These are phyloP conservation scores for Xiphorhynchus erythropygius DNA, from an alignment of 2,797 vertebrate genomes.

Conservation along the genomic window DNA sequence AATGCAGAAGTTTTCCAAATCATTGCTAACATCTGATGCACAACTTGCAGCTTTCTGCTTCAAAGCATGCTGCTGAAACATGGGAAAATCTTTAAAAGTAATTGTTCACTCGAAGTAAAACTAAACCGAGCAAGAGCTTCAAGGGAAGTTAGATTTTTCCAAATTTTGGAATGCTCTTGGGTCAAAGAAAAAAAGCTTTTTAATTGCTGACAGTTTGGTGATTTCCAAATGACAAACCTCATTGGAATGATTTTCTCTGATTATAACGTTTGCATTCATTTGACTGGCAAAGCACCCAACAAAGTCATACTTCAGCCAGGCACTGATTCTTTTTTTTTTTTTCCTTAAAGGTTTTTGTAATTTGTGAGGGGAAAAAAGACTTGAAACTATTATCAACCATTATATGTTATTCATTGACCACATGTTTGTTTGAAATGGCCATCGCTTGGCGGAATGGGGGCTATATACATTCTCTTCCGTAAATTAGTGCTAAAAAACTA, in stretches of 20 bases:
- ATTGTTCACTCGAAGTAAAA: conserved; percentile 52
- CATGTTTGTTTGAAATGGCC: conserved; percentile 80
- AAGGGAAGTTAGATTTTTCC: conserved; percentile 63
- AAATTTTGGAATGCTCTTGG: conserved; percentile 66
- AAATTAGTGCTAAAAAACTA: conserved; percentile 75
- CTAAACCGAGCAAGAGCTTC: conserved; percentile 61
- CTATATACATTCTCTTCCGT: conserved; percentile 62
- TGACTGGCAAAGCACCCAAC: conserved; percentile 76
- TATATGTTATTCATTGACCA: conserved; percentile 82
- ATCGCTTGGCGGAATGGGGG: conserved; percentile 65
- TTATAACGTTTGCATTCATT: conserved; percentile 77
- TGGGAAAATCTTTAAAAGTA: conserved; percentile 59
- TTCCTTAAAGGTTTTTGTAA: conserved; percentile 77
- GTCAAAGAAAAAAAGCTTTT: conserved; percentile 78
- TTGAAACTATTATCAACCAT: conserved; percentile 84
- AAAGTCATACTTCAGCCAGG: conserved; percentile 78
- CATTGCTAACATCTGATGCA: background rate
- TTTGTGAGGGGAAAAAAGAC: conserved; percentile 77
- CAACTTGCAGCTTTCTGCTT: conserved; percentile 49
- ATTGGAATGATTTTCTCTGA: conserved; percentile 80
- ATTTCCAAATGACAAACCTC: conserved; percentile 83
- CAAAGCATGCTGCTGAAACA: conserved; percentile 52
- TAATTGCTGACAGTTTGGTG: conserved; percentile 82
- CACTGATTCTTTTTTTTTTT: conserved; percentile 60
- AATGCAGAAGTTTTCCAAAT: conserved; percentile 32